Evolutionary conservation across 2,797 vertebrate species (phyloP).

Genomic region (Pangasius djambal): DNA sequence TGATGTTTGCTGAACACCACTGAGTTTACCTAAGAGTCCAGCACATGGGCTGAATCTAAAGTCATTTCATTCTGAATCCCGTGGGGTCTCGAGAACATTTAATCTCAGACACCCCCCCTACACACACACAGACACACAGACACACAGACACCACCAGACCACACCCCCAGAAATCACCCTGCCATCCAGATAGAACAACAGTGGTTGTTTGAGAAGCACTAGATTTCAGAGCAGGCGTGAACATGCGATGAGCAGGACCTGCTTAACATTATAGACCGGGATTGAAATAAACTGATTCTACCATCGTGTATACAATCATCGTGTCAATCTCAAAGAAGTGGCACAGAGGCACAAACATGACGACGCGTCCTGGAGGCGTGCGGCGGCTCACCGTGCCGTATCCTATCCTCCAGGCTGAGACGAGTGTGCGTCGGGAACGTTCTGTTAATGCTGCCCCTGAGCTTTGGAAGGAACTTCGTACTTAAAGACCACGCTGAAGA

Average conservation of each 20-base stretch:
- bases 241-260: not conserved
- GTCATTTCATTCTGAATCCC: not conserved
- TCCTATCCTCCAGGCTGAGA: not conserved
- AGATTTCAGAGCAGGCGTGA: conserved; percentile 41
- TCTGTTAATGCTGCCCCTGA: conserved; percentile 47
- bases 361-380: not conserved
- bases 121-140: not conserved
- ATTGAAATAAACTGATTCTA: conserved; percentile 1
- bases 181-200: conserved; percentile 15
- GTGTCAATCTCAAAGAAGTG: conserved; percentile 32
- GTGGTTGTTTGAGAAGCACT: conserved; percentile 40
- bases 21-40: not conserved
- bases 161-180: not conserved
- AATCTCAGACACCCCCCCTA: not conserved
- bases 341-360: conserved; percentile 17
- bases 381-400: not conserved
- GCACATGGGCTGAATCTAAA: not conserved
- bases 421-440: not conserved
- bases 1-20: not conserved
- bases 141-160: no score
- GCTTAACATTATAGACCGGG: conserved; percentile 6
- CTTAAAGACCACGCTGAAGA: conserved; percentile 98
- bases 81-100: no score
- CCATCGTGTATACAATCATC: conserved; percentile 46
- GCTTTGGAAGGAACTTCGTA: conserved; percentile 85